phyloP scores from a whole-genome alignment of 1,140 invertebrate genomes.

The Drosophila santomea region DNA sequence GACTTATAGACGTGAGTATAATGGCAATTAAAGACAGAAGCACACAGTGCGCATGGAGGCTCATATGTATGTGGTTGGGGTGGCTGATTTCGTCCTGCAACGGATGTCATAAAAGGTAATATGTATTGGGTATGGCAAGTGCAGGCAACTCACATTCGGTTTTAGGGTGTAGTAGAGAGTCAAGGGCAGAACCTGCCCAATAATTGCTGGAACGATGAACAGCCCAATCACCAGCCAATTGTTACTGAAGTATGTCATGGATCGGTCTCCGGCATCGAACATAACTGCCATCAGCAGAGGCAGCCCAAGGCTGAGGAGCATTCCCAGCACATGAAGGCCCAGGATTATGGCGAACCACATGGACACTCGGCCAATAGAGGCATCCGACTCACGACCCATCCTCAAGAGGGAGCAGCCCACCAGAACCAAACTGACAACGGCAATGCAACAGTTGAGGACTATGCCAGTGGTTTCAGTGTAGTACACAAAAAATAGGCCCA shows the following conservation, averaged over 20 bases:
- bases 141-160: slow-evolving; percentile 61
- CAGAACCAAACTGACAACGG: slow-evolving; percentile 84
- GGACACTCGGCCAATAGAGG: slow-evolving; percentile 35
- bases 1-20: slow-evolving; percentile 52
- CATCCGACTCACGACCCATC: slow-evolving; percentile 52
- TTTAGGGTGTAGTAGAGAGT: slow-evolving; percentile 84
- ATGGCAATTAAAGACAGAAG: slow-evolving; percentile 62
- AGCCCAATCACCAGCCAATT: slow-evolving; percentile 88
- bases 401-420: slow-evolving; percentile 78
- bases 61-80: slow-evolving; percentile 68
- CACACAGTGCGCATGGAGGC: slow-evolving; percentile 69
- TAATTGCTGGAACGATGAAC: slow-evolving; percentile 86
- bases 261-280: slow-evolving; percentile 84
- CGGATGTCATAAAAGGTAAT: not conserved
- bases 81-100: slow-evolving; percentile 62
- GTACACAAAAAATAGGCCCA: slow-evolving; percentile 89
- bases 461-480: slow-evolving; percentile 87
- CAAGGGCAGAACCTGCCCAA: slow-evolving; percentile 71
- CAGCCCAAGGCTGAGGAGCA: slow-evolving; percentile 85
- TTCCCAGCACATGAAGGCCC: slow-evolving; percentile 63
- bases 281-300: slow-evolving; percentile 85
- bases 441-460: slow-evolving; percentile 86
- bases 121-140: too few relatives aligned
- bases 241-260: slow-evolving; percentile 89
- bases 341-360: slow-evolving; percentile 66